Conservation (phyloP, 2,113 vertebrate genomes). For the Melanocharis versteri region DNA sequence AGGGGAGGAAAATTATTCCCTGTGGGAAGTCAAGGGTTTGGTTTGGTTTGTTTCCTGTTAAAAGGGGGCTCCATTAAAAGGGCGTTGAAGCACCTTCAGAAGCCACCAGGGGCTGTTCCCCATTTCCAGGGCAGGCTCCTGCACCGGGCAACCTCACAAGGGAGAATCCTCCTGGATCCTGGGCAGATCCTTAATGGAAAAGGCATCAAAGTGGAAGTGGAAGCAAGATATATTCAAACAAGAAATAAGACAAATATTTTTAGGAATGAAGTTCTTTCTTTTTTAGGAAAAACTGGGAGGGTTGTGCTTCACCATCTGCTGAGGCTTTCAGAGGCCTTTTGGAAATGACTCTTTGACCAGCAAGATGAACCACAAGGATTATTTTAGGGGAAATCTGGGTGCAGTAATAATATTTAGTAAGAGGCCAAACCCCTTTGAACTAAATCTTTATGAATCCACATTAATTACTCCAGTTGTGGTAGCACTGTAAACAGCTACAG, state of each 20-base stretch:
- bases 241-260: background rate
- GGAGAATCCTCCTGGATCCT: accelerated
- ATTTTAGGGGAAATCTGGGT: background rate
- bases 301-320: background rate
- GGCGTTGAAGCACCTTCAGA: background rate
- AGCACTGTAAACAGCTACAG: background rate
- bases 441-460: background rate
- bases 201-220: background rate
- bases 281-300: background rate
- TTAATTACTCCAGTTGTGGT: background rate
- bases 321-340: background rate
- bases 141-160: background rate
- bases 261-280: background rate
- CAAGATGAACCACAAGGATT: background rate
- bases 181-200: background rate
- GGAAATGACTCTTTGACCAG: background rate
- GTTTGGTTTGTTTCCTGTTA: background rate
- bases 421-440: background rate
- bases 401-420: background rate
- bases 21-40: background rate
- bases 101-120: background rate
- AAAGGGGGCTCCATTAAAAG: background rate
- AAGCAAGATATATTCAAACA: background rate
- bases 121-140: background rate
- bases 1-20: background rate